These are phyloP conservation scores for Sisyra nigra DNA, from an alignment of 2,888 invertebrate species.

Conservation along the genomic window DNA sequence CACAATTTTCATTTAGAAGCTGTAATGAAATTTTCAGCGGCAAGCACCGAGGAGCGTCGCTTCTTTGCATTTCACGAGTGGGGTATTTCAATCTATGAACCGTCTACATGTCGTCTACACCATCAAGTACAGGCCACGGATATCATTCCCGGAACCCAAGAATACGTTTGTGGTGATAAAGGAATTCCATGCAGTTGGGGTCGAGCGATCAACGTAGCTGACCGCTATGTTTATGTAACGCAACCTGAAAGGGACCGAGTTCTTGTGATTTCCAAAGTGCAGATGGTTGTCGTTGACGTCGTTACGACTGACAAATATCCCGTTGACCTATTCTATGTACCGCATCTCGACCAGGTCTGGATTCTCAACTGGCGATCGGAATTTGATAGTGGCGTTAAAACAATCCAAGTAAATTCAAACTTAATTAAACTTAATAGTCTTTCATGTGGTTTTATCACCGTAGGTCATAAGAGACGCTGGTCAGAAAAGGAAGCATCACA, in stretches of 20 bases:
- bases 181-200: conserved; percentile 55
- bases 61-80: conserved; percentile 62
- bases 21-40: conserved; percentile 24
- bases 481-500: conserved; percentile 53
- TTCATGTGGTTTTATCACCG: conserved; percentile 9
- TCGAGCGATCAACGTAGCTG: conserved; percentile 49
- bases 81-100: conserved; percentile 59
- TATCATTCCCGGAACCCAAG: conserved; percentile 46
- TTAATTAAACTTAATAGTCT: neutral
- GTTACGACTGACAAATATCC: conserved; percentile 56
- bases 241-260: conserved; percentile 55
- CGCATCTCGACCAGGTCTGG: conserved; percentile 59
- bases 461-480: conserved; percentile 55
- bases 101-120: conserved; percentile 48
- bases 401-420: conserved; percentile 31
- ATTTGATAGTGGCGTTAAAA: conserved; percentile 42
- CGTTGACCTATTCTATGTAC: conserved; percentile 50
- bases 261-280: conserved; percentile 51
- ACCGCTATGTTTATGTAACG: conserved; percentile 53
- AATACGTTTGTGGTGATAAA: conserved; percentile 55
- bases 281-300: conserved; percentile 55
- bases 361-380: conserved; percentile 49
- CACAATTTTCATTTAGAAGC: neutral
- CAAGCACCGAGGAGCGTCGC: conserved; percentile 41
- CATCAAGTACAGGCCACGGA: conserved; percentile 55